Conservation (phyloP, 2,113 vertebrate species). For the Tautogolabrus adspersus region DNA sequence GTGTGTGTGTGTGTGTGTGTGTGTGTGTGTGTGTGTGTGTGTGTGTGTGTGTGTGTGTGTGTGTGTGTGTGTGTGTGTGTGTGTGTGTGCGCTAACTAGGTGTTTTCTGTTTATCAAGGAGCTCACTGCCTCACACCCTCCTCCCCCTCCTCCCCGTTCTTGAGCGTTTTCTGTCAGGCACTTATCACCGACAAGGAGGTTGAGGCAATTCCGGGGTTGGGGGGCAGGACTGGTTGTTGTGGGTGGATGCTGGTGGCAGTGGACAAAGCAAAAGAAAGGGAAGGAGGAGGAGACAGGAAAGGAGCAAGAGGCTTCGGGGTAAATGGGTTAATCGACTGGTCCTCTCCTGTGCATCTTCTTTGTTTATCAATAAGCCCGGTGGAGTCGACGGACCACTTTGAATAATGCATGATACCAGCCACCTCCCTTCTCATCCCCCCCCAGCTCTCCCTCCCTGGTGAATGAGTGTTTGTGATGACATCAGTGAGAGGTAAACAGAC, state of each 20-base stretch:
- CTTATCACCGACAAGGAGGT: conserved; percentile 62
- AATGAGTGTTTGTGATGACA: conserved; percentile 91
- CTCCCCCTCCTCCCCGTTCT: conserved; percentile 22
- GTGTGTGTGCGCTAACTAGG: conserved; percentile 46
- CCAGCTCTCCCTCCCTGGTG: conserved; percentile 82
- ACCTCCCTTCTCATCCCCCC: conserved; percentile 49
- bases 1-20: conserved; percentile 14
- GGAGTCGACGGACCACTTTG: conserved; percentile 85
- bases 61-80: neutral
- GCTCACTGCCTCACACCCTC: conserved; percentile 21
- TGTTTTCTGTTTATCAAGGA: conserved; percentile 63
- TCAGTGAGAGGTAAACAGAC: conserved; percentile 89
- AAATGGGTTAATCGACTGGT: conserved; percentile 92
- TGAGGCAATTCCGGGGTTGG: conserved; percentile 8
- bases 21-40: conserved; percentile 14
- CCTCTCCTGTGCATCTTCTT: conserved; percentile 88
- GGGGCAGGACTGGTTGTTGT: conserved; percentile 40
- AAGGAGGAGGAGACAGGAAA: conserved; percentile 38
- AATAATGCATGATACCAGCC: conserved; percentile 88
- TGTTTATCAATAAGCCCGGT: conserved; percentile 90
- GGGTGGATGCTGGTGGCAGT: conserved; percentile 44
- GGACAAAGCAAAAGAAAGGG: conserved; percentile 43
- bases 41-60: neutral
- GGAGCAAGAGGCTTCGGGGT: conserved; percentile 78
- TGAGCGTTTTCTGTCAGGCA: conserved; percentile 62